Evolutionary conservation across 2,888 invertebrate species (phyloP), one percentile per base, ranked within the genome.

Genomic region (Amphipoea oculea): DNA sequence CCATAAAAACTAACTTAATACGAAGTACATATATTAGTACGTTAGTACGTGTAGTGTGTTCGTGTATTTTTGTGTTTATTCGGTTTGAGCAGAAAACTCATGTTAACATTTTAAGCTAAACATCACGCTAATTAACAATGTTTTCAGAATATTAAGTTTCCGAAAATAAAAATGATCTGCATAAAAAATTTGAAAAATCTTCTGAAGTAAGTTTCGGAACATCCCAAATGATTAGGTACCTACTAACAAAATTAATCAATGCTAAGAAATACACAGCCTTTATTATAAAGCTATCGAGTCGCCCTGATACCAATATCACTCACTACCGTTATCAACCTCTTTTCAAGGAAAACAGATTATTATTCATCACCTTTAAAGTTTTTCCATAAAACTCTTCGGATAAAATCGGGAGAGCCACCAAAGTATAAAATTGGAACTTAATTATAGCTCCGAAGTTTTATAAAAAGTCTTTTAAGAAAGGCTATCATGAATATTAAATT

Each of bases 401-500:
- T 66, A 76, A 83, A 76, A 70, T 7, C 40, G 48, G 69, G 48
- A 67, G 76, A 78, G 42, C 40, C 67, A 81, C n/a, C 81, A 71
- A 76, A 86, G 83, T 83, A 78, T 77, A 72, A 88, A 87, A 85
- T 86, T 75, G 74, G 73, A 86, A 89, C 79, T 86, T 88, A 89
- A 88, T 89, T 87, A 79, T 82, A 85, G 51, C 83, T 81, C 12
- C 60, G 11, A 81, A 89, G 81, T 89, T 89, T 88, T 83, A 90
- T 89, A 83, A 88, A 88, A 89, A 88, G 62, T 57, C 63, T 65
- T 67, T 71, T 62, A 71, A 72, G 67, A 66, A 79, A 82, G 84
- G 74, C 45, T 85, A 83, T 86, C 82, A 68, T 78, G 80, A 82
- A 83, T 74, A 76, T 76, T 83, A 69, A 51, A 48, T 83, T 76